Conservation (phyloP, 2,113 vertebrate species). For the Pantherophis guttatus region DNA sequence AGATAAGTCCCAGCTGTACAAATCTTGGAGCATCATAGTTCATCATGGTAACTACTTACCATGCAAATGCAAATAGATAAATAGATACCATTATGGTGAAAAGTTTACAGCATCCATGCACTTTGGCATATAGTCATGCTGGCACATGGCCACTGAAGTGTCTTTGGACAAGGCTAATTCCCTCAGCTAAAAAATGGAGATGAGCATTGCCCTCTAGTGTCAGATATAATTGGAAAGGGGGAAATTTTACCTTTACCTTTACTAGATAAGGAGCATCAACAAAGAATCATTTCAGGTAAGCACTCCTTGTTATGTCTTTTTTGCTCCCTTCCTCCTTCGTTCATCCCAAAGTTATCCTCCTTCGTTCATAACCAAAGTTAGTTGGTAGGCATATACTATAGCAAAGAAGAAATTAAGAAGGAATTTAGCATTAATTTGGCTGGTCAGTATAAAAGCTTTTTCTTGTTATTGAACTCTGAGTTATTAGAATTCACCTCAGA, state of each 20-base stretch:
- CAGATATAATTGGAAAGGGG: neutral
- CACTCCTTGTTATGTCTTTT: neutral
- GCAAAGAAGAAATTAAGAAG: neutral
- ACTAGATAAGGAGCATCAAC: neutral
- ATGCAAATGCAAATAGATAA: neutral
- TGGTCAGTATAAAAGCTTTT: neutral
- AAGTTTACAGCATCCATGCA: neutral
- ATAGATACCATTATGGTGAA: neutral
- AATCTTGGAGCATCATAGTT: neutral
- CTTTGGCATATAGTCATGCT: neutral
- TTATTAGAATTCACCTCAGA: neutral
- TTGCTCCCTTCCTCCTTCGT: neutral
- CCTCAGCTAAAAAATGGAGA: neutral
- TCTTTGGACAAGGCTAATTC: neutral
- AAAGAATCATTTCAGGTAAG: neutral
- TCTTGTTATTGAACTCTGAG: neutral
- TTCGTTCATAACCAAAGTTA: neutral
- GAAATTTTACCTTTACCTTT: neutral
- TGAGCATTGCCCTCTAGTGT: neutral
- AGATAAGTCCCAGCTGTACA: neutral
- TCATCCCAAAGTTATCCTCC: neutral
- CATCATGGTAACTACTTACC: neutral
- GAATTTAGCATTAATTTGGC: neutral
- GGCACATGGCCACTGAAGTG: neutral
- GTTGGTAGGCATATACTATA: neutral